Conservation (phyloP, 2,888 invertebrate species). For the Vannuccia rotundouncinata region DNA sequence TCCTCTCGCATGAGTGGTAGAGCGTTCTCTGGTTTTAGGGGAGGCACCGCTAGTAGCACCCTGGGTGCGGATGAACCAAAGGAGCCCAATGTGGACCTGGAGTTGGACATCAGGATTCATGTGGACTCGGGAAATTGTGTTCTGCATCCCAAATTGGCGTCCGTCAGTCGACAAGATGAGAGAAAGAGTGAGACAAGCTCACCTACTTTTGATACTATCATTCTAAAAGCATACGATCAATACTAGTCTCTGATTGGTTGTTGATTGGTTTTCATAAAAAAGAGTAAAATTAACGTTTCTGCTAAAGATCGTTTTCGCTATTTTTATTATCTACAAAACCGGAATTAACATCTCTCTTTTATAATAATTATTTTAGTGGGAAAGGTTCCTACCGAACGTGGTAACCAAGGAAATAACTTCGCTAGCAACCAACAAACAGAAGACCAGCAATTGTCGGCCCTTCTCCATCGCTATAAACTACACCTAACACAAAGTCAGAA, state of each 20-base stretch:
- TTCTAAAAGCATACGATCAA: too few relatives aligned
- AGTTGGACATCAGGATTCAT: constrained; percentile 86
- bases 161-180: background rate
- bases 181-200: background rate
- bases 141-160: constrained; percentile 66
- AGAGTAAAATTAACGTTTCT: too few relatives aligned
- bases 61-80: background rate
- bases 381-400: constrained; percentile 63
- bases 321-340: too few relatives aligned
- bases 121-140: constrained; percentile 95
- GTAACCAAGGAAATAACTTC: constrained; percentile 92
- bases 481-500: constrained; percentile 28
- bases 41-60: background rate
- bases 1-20: background rate
- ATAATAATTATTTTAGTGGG: background rate
- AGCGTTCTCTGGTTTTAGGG: background rate
- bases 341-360: too few relatives aligned
- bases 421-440: constrained; percentile 65
- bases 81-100: constrained; percentile 60
- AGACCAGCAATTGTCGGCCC: constrained; percentile 28
- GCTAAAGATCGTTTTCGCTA: too few relatives aligned
- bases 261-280: too few relatives aligned
- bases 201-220: too few relatives aligned
- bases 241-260: too few relatives aligned
- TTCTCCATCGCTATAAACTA: constrained; percentile 27